Evolutionary conservation across 2,797 vertebrate genomes (phyloP).

Genomic region (Crenuchus spilurus): DNA sequence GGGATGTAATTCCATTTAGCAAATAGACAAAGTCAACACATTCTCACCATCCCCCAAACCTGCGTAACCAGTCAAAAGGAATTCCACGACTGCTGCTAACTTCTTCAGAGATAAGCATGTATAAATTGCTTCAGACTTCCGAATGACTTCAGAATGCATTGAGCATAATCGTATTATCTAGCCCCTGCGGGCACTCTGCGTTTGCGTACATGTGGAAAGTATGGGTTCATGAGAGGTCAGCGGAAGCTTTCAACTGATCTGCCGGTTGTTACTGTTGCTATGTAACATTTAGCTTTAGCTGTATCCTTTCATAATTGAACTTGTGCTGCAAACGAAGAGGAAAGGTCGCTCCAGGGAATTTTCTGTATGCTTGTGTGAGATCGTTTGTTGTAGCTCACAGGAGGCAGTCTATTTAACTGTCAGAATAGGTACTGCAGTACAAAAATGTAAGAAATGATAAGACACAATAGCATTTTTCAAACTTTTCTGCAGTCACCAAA

Average conservation of each 20-base stretch:
- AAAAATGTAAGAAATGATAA: background rate
- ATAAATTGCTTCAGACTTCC: conserved; percentile 23
- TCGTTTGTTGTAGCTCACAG: background rate
- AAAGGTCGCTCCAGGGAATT: background rate
- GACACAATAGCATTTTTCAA: background rate
- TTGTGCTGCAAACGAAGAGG: background rate
- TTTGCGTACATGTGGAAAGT: background rate
- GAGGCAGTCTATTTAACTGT: conserved; percentile 1
- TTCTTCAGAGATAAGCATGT: background rate
- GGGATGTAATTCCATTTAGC: background rate
- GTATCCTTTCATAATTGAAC: background rate
- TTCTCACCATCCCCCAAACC: background rate
- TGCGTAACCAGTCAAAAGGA: background rate
- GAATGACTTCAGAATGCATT: background rate
- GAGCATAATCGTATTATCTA: conserved; percentile 1
- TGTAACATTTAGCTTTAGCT: background rate
- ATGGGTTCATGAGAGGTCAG: background rate
- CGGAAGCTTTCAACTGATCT: background rate
- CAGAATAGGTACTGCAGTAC: background rate
- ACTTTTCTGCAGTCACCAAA: background rate
- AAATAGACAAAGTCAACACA: background rate
- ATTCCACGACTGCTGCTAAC: background rate
- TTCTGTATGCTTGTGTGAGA: background rate
- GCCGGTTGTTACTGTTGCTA: background rate
- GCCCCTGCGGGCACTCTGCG: background rate